phyloP scores from a whole-genome alignment of 1,140 invertebrate genomes.

The Ephestia elutella region DNA sequence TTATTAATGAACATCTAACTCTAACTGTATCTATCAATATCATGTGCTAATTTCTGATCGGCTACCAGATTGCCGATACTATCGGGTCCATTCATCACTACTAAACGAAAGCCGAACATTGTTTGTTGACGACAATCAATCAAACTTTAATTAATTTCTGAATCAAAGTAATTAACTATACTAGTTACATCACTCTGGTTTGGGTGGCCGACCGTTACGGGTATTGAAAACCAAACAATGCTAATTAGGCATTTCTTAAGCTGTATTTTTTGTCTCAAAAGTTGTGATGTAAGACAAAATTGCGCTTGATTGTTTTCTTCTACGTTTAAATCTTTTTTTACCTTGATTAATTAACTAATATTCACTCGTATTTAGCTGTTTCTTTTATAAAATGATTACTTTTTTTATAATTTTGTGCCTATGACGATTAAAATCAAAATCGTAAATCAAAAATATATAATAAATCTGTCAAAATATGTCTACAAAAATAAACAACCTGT shows the following conservation, averaged over 20 bases:
- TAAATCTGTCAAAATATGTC: too few species aligned
- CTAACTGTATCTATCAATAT: not conserved
- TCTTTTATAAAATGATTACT: too few species aligned
- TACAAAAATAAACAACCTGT: not conserved
- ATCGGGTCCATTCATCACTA: not conserved
- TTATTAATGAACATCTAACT: slow-evolving; percentile 1
- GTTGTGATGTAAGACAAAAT: too few species aligned
- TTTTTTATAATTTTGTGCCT: too few species aligned
- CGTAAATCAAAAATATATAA: too few species aligned
- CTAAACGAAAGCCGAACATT: slow-evolving; percentile 1
- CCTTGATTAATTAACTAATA: too few species aligned
- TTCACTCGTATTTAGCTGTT: too few species aligned
- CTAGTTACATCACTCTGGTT: not conserved
- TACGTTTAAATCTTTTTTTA: too few species aligned
- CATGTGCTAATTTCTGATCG: not conserved
- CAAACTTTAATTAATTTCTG: slow-evolving; percentile 5
- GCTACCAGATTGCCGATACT: not conserved
- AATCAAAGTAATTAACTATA: slow-evolving; percentile 4
- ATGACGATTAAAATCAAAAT: too few species aligned
- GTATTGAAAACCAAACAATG: not conserved
- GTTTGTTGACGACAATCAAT: slow-evolving; percentile 1
- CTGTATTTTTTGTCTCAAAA: not conserved
- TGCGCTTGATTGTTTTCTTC: too few species aligned
- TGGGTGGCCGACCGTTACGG: not conserved
- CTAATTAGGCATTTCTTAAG: not conserved